phyloP scores from a whole-genome alignment of 2,797 vertebrate genomes.

The Halcyon leucocephala region DNA sequence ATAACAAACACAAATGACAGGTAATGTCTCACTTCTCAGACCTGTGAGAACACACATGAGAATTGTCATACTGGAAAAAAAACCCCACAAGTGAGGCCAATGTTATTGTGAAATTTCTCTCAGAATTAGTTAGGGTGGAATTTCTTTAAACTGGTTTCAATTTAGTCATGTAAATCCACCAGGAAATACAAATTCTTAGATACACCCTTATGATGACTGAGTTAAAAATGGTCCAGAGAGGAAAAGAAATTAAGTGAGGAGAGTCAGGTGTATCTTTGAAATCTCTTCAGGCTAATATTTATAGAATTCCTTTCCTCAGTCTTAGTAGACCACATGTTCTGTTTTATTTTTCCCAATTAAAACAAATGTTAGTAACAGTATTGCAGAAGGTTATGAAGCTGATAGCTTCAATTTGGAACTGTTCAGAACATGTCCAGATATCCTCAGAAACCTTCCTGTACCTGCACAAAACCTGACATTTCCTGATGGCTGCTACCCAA shows the following conservation, averaged over 20 bases:
- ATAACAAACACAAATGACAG: not conserved
- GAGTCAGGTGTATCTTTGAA: not conserved
- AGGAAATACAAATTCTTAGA: not conserved
- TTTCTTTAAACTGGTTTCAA: not conserved
- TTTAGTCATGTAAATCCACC: not conserved
- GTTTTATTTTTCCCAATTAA: not conserved
- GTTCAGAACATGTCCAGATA: not conserved
- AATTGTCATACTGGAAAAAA: not conserved
- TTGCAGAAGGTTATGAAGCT: not conserved
- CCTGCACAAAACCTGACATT: not conserved
- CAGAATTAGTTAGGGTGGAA: accelerated
- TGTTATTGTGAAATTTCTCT: not conserved
- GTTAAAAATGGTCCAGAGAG: not conserved
- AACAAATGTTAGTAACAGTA: not conserved
- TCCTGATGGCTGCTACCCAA: not conserved
- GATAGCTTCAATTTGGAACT: not conserved
- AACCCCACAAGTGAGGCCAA: accelerated
- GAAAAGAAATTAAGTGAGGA: not conserved
- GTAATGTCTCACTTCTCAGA: not conserved
- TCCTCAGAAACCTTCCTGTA: not conserved
- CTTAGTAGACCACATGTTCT: not conserved
- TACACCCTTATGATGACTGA: not conserved
- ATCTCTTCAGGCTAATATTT: not conserved
- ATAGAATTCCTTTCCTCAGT: not conserved
- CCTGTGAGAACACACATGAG: not conserved